Percentiles rank a stretch among this genome's conserved stretches.
Conservation (phyloP, 1,140 invertebrate genomes). For the Bombus soroeensis region DNA sequence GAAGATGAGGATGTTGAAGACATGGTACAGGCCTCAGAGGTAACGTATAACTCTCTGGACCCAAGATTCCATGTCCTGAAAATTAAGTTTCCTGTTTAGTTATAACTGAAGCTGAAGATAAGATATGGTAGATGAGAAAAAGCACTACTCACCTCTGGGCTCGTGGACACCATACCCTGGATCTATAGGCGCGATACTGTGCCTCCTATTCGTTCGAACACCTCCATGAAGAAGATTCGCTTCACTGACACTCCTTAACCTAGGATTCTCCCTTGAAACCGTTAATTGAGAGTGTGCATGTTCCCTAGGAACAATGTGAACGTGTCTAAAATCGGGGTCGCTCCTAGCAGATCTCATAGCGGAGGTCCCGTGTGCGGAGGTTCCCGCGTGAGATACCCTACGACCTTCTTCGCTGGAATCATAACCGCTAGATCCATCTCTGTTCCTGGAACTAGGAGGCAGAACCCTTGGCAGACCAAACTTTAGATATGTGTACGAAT, state of each 20-base stretch:
- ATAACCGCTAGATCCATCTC: slow-evolving; percentile 92
- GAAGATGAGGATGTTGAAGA: slow-evolving; percentile 85
- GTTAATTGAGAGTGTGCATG: slow-evolving; percentile 80
- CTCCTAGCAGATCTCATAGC: slow-evolving; percentile 83
- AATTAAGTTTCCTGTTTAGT: not conserved
- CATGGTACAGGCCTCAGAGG: slow-evolving; percentile 76
- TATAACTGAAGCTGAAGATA: not conserved
- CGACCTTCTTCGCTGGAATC: slow-evolving; percentile 89
- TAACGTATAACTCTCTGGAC: slow-evolving; percentile 72
- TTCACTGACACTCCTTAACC: slow-evolving; percentile 88
- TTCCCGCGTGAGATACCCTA: slow-evolving; percentile 71
- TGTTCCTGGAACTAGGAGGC: slow-evolving; percentile 85
- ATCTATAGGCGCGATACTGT: slow-evolving; percentile 85
- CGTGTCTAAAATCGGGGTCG: slow-evolving; percentile 90
- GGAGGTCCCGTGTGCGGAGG: slow-evolving; percentile 56
- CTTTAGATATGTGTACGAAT: slow-evolving; percentile 96
- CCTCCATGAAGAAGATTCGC: slow-evolving; percentile 87
- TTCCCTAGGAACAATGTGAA: slow-evolving; percentile 80
- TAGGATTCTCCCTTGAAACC: slow-evolving; percentile 80
- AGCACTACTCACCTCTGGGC: not conserved
- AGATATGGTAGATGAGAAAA: not conserved
- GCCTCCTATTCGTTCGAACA: slow-evolving; percentile 83
- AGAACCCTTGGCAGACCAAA: slow-evolving; percentile 95
- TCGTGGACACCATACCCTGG: slow-evolving; percentile 80
- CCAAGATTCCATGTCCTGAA: slow-evolving; percentile 71